A percentile compares a stretch with the other conserved stretches of the same genome.
These are phyloP conservation scores for Thera obeliscata DNA, from an alignment of 2,888 invertebrate genomes.

Conservation along the genomic window DNA sequence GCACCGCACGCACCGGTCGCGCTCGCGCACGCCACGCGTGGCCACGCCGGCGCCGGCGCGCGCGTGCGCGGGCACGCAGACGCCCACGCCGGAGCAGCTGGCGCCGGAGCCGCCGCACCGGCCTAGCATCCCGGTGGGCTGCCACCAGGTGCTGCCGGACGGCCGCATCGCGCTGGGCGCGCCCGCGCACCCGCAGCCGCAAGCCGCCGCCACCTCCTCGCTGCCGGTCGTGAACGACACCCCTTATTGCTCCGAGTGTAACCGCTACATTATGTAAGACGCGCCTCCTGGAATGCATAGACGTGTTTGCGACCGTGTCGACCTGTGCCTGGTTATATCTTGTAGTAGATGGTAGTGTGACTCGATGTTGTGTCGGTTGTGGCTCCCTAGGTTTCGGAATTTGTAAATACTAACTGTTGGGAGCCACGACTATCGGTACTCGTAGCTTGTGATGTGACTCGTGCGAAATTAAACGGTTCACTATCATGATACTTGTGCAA, in stretches of 20 bases:
- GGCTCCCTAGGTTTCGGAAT: conserved; percentile 47
- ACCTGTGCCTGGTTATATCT: conserved; percentile 74
- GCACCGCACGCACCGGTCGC: conserved; percentile 77
- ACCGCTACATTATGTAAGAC: conserved; percentile 94
- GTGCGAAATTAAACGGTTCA: conserved; percentile 27
- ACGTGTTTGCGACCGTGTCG: conserved; percentile 84
- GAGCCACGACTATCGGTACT: conserved; percentile 40
- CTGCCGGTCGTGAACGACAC: conserved; percentile 82
- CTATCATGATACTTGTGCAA: conserved; percentile 53
- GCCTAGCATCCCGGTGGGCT: conserved; percentile 83
- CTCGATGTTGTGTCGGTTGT: conserved; percentile 59
- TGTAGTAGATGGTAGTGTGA: conserved; percentile 61
- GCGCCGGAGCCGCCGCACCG: conserved; percentile 70
- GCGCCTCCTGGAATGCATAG: conserved; percentile 75
- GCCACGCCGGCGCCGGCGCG: conserved; percentile 60
- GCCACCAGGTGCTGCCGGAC: conserved; percentile 80
- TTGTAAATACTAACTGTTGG: conserved; percentile 44
- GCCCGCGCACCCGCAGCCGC: conserved; percentile 59
- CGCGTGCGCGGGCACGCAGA: conserved; percentile 59
- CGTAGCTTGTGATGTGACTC: conserved; percentile 33
- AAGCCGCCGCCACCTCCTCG: conserved; percentile 47
- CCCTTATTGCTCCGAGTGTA: conserved; percentile 92
- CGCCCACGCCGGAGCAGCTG: conserved; percentile 57
- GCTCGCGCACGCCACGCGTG: conserved; percentile 73
- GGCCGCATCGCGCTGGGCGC: conserved; percentile 79